Percentiles rank a stretch among this genome's conserved stretches.
phyloP scores from a whole-genome alignment of 2,113 vertebrate genomes.

The Chloroceryle aenea region DNA sequence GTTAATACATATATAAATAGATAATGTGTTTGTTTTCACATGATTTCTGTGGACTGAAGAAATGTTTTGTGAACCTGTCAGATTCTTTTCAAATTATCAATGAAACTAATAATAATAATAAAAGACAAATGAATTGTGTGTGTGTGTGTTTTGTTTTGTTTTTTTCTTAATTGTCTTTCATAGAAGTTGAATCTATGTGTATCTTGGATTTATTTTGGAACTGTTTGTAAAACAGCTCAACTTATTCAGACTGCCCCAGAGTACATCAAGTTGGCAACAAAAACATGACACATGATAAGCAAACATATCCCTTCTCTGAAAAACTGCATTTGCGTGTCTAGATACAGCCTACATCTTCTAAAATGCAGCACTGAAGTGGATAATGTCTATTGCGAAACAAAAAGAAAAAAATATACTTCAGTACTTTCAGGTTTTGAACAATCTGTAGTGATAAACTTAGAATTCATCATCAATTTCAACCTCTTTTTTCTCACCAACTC shows the following conservation, averaged over 20 bases:
- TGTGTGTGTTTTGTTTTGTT: neutral
- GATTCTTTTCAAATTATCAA: neutral
- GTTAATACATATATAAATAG: neutral
- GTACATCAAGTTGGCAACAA: neutral
- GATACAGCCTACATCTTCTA: neutral
- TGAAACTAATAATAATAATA: neutral
- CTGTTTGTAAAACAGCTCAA: neutral
- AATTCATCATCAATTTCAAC: neutral
- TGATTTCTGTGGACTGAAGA: neutral
- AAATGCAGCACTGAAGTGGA: neutral
- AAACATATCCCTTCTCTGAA: neutral
- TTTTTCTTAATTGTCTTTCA: neutral
- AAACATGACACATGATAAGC: neutral
- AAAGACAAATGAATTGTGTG: neutral
- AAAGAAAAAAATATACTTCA: neutral
- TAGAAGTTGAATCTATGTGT: neutral
- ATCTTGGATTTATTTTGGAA: neutral
- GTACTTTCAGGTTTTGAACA: neutral
- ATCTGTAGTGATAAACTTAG: neutral
- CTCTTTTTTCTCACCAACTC: neutral
- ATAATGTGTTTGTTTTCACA: neutral
- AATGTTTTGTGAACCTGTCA: neutral
- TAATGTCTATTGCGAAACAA: neutral
- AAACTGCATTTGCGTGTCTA: neutral
- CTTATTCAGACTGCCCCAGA: neutral